Percentiles rank a stretch among this genome's conserved stretches.
Evolutionary conservation across 1,140 invertebrate species (phyloP).

Genomic region (Drosophila suzukii): DNA sequence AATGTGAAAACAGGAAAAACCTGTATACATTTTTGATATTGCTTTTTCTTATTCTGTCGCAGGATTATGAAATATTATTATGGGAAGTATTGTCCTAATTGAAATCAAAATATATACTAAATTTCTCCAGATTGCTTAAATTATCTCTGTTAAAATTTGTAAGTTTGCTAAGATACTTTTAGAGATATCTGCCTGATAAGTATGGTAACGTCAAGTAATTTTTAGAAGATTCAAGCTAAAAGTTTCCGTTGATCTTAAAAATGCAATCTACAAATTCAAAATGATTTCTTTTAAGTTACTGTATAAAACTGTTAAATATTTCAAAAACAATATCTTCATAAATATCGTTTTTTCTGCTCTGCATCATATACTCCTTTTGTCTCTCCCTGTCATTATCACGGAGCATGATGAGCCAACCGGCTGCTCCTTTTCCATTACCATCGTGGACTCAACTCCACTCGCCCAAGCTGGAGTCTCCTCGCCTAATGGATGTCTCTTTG

Average conservation of each 20-base stretch:
- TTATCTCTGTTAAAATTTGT: too few relatives aligned
- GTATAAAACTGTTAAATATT: not conserved
- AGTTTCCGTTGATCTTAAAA: not conserved
- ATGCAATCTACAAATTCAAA: not conserved
- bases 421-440: conserved; percentile 54
- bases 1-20: too few relatives aligned
- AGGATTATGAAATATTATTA: too few relatives aligned
- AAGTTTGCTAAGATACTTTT: too few relatives aligned
- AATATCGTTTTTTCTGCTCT: not conserved
- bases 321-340: not conserved
- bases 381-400: conserved; percentile 11
- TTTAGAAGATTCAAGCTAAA: not conserved
- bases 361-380: not conserved
- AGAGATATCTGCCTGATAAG: too few relatives aligned
- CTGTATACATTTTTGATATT: too few relatives aligned
- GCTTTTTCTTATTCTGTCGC: too few relatives aligned
- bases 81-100: too few relatives aligned
- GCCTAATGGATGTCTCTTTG: conserved; percentile 67
- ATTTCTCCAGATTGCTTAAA: too few relatives aligned
- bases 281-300: not conserved
- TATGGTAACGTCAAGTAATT: too few relatives aligned
- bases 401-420: conserved; percentile 27
- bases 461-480: conserved; percentile 20
- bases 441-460: conserved; percentile 29
- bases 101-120: too few relatives aligned